A percentile compares a stretch with the other conserved stretches of the same genome.
Conservation (phyloP, 2,888 invertebrate genomes). For the Stictocephala bisonia region DNA sequence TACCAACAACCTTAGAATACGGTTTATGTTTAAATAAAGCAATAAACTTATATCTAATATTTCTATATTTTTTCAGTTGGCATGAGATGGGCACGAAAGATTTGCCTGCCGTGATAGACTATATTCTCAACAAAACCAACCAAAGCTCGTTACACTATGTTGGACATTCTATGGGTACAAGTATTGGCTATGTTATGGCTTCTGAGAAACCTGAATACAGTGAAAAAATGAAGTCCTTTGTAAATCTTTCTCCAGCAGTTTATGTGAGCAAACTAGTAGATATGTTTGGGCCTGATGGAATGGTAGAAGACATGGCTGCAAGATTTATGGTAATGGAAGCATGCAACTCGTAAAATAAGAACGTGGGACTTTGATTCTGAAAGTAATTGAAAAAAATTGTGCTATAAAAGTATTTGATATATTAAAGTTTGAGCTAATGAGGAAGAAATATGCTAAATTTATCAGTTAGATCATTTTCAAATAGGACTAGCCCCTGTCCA, state of each 20-base stretch:
- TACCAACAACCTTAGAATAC: no score
- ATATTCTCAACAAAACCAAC: constrained; percentile 64
- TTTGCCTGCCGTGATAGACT: constrained; percentile 69
- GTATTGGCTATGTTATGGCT: constrained; percentile 75
- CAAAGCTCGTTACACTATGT: constrained; percentile 65
- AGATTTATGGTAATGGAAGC: constrained; percentile 47
- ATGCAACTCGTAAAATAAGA: no score
- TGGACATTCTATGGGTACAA: constrained; percentile 75
- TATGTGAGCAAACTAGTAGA: constrained; percentile 49
- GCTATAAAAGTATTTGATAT: no score
- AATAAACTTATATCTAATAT: no score
- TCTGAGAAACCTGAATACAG: constrained; percentile 75
- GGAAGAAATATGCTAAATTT: no score
- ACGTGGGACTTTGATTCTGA: no score
- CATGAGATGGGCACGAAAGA: constrained; percentile 70
- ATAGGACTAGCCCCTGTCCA: no score
- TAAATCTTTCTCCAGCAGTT: constrained; percentile 54
- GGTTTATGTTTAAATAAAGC: no score
- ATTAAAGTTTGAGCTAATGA: no score
- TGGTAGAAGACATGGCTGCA: constrained; percentile 21
- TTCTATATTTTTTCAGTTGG: constrained; percentile 64
- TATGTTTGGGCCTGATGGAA: constrained; percentile 33
- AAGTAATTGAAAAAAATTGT: no score
- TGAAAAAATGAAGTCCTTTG: constrained; percentile 67
- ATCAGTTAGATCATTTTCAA: no score